Percentiles rank a stretch among this genome's conserved stretches.
These are phyloP conservation scores for Oxyura jamaicensis DNA, from an alignment of 2,113 vertebrate genomes.

Conservation along the genomic window DNA sequence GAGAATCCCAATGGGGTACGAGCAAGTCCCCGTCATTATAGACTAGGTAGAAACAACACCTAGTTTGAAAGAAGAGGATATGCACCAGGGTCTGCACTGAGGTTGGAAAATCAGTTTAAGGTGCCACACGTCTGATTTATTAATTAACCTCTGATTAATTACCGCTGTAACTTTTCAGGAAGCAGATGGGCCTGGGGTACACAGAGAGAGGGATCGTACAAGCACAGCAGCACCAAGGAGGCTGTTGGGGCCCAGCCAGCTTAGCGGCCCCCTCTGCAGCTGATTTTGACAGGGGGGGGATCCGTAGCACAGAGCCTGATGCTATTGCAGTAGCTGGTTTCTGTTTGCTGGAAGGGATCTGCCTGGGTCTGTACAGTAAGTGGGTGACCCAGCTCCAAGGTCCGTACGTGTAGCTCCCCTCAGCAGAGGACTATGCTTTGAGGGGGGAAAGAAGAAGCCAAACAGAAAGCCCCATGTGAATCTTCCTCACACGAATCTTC, in stretches of 20 bases:
- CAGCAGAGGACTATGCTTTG: not conserved
- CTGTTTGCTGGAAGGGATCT: not conserved
- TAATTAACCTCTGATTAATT: too few relatives aligned
- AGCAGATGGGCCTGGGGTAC: not conserved
- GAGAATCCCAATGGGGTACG: not conserved
- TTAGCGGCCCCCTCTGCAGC: not conserved
- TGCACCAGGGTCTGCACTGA: not conserved
- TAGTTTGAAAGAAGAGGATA: not conserved
- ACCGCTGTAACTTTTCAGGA: not conserved
- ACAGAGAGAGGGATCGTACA: not conserved
- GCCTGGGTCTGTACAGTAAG: not conserved
- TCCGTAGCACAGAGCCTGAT: not conserved
- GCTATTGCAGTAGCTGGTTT: not conserved
- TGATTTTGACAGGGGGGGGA: rapidly evolving
- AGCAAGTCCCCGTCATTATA: not conserved
- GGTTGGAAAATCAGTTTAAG: not conserved
- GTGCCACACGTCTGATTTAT: not conserved
- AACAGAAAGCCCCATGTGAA: not conserved
- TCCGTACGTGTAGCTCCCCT: not conserved
- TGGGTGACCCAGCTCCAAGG: not conserved
- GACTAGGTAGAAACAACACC: not conserved
- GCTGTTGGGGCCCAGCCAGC: not conserved
- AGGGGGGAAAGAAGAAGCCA: not conserved
- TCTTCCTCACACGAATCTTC: not conserved
- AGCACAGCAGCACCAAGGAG: not conserved